Base-by-base conservation (phyloP, 2,797 vertebrate genomes). In the Rhinoraja longicauda region DNA sequence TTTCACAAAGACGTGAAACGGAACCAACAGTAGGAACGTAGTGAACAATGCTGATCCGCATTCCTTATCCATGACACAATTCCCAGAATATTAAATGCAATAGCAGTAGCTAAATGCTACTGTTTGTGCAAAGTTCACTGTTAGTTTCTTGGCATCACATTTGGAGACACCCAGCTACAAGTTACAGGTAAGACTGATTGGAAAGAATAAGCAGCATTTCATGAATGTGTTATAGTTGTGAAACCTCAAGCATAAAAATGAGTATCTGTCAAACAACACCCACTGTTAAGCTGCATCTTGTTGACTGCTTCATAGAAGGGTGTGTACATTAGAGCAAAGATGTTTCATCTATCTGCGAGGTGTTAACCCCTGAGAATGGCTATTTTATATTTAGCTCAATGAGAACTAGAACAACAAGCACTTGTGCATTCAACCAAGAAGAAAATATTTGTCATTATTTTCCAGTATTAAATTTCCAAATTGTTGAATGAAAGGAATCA, bases 191-290 rank as follows among this genome's bases (percentile, higher is more conserved):
- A 29, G 59, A 29, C 13, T 59, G n/a, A 45, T 32, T 62, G 5
- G 57, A 57, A 62, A 5, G 1, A 57, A 62, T 32, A 15, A n/a
- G 26, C 15, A n/a, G 29, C 13, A 62, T 86, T 57, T 86, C 57
- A 86, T 53, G 62, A n/a, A 62, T n/a, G 64, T 19, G 64, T 67
- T 62, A 57, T 24, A 62, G 26, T n/a, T 86, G 82, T 62, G 82
- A 86, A 86, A 86, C 29, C 57, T n/a, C 57, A 62, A 59, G n/a
- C 57, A 62, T 62, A 15, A 57, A 86, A 57, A 86, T 59, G 82
- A 59, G 2, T n/a, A n/a, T n/a, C 29, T 86, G 82, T 86, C 82
- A 86, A 86, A 62, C 82, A 86, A 62, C 57, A 62, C 57, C 82
- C 29, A 86, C 59, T 62, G 57, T n/a, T 17, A 62, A 62, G 13